Evolutionary conservation across 2,797 vertebrate species (phyloP), one percentile per base, ranked within the genome.

Genomic region (Halcyon smyrnensis): DNA sequence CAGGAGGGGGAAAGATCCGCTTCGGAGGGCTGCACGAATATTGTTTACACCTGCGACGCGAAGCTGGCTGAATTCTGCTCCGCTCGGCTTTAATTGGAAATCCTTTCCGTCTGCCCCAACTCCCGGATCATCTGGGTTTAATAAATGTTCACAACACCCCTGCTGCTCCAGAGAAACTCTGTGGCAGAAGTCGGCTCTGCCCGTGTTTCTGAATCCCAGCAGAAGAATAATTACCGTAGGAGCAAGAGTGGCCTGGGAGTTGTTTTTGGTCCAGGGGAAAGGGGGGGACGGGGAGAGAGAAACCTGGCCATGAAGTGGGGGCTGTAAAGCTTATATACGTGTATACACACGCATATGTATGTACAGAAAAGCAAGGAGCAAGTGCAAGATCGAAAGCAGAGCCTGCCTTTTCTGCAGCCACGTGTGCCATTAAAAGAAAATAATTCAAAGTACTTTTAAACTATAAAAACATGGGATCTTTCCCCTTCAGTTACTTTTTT

Each of bases 61-160:
- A 51, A 93, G 94, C 95, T 53, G 94, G 41, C 77, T 77, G 87
- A 16, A 50, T 97, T 97, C 88, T 59, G 96, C 97, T 96, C 86
- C 96, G 87, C 90, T 97, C 95, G 94, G 87, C 93, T 97, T 95
- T 97, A 95, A 97, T 97, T 98, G 97, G 97, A 98, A 98, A 98
- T 97, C 97, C 98, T 98, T 98, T 96, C 98, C 97, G 90, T 97
- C 97, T 98, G 97, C 93, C 96, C 93, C 74, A 92, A 98, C 86
- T 97, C 94, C 91, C 17, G 91, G 32, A 60, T 96, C 97, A 98
- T 98, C 97, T 98, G 98, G 97, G 94, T 98, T 98, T 98, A 97
- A 98, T 98, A 97, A 97, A 34, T 93, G 32, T 62, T 89, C 92
- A 79, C 77, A 41, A 96, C 93, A 85, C 95, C 95, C 96, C 97